Percentiles rank a stretch among this genome's conserved stretches.
phyloP scores from a whole-genome alignment of 2,797 vertebrate species.

The Myotis findleyi region DNA sequence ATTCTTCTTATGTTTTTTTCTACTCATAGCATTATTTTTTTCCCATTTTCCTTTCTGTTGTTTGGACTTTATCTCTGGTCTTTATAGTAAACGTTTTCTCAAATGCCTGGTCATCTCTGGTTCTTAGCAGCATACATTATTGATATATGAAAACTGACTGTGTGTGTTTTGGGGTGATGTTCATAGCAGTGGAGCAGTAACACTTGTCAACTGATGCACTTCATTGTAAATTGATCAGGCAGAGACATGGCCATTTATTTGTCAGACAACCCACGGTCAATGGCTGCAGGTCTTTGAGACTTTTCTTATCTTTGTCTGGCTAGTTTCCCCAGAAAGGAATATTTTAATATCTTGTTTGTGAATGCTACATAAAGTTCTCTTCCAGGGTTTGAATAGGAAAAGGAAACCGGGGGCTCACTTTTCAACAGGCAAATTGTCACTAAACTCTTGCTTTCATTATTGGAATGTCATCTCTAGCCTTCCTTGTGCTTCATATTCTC shows the following conservation, averaged over 20 bases:
- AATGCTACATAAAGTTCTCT: background rate
- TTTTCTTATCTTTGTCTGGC: background rate
- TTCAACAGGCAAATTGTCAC: background rate
- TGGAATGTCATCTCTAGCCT: background rate
- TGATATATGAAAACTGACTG: background rate
- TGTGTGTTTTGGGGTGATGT: background rate
- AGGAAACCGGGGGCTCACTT: background rate
- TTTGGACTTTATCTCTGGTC: background rate
- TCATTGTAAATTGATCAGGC: background rate
- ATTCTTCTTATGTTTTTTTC: background rate
- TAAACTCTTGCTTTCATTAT: background rate
- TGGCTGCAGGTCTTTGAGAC: background rate
- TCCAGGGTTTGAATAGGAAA: background rate
- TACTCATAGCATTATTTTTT: background rate
- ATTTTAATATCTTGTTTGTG: background rate
- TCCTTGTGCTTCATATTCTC: background rate
- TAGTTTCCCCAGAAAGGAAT: background rate
- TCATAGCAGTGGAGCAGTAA: no score
- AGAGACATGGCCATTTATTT: background rate
- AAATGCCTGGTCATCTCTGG: background rate
- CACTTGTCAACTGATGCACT: background rate
- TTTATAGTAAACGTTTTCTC: background rate
- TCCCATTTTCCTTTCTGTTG: background rate
- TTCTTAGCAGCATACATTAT: background rate
- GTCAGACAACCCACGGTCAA: background rate